These are phyloP conservation scores for Syngnathus floridae DNA, from an alignment of 2,113 vertebrate genomes.

Conservation along the genomic window DNA sequence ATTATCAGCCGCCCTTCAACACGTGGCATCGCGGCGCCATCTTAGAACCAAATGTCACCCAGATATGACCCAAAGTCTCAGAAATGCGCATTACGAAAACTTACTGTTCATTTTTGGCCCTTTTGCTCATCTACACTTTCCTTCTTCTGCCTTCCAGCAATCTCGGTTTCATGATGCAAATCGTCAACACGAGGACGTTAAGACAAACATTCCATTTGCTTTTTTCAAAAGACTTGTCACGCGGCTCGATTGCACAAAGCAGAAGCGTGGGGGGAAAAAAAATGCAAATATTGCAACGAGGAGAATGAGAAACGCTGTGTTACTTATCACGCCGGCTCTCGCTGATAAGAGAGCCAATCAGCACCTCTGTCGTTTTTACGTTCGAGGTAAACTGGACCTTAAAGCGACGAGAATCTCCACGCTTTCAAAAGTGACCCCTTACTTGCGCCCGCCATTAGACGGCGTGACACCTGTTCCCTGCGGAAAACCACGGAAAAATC, in stretches of 20 bases:
- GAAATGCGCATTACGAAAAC: neutral
- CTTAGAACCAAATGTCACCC: conserved; percentile 47
- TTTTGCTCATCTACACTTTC: neutral
- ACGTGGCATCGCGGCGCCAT: conserved; percentile 66
- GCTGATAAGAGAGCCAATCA: conserved; percentile 26
- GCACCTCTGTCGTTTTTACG: conserved; percentile 10
- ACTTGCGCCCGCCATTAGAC: conserved; percentile 29
- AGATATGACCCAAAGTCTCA: neutral
- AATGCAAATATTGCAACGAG: conserved; percentile 17
- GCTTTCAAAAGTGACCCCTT: conserved; percentile 30
- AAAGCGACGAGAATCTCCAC: conserved; percentile 19
- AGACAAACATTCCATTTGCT: conserved; percentile 20
- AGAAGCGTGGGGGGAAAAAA: neutral
- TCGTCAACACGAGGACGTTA: neutral
- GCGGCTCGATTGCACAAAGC: conserved; percentile 18
- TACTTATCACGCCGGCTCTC: conserved; percentile 3
- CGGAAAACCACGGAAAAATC: conserved; percentile 32
- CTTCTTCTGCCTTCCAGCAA: conserved; percentile 6
- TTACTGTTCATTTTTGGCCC: neutral
- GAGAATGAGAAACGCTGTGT: conserved; percentile 7
- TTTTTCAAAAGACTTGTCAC: conserved; percentile 27
- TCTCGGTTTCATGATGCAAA: conserved; percentile 15
- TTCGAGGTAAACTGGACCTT: conserved; percentile 26
- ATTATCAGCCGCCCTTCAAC: conserved; percentile 38
- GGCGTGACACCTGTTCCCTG: conserved; percentile 56